A percentile compares a stretch with the other conserved stretches of the same genome.
These are phyloP conservation scores for Coecobrya sp. DNA, from an alignment of 2,888 invertebrate species.

Conservation along the genomic window DNA sequence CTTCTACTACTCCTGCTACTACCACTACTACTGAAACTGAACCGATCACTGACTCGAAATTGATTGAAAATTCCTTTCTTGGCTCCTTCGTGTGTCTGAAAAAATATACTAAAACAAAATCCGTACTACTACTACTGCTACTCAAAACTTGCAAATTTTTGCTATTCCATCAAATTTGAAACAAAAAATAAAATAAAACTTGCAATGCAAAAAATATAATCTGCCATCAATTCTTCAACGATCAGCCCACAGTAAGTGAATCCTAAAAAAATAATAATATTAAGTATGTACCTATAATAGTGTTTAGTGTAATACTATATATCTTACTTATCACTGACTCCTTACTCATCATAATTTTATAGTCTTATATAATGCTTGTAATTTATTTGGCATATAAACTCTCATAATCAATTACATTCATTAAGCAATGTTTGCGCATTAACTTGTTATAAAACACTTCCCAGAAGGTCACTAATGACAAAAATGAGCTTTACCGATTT, in stretches of 20 bases:
- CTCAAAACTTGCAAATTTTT: conserved; percentile 54
- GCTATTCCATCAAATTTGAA: conserved; percentile 20
- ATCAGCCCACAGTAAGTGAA: conserved; percentile 86
- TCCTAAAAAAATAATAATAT: conserved; percentile 62
- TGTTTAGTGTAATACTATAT: conserved; percentile 20
- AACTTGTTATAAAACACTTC: not conserved
- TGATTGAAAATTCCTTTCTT: conserved; percentile 68
- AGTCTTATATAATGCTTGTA: not conserved
- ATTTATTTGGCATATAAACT: not conserved
- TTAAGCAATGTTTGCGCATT: not conserved
- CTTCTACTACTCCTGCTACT: conserved; percentile 72
- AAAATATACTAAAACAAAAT: conserved; percentile 64
- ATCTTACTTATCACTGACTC: not conserved
- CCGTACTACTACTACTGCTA: conserved; percentile 65
- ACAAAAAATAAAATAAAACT: conserved; percentile 65
- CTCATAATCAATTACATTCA: not conserved
- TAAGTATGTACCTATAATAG: conserved; percentile 46
- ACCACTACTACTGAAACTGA: conserved; percentile 74
- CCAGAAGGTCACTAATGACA: too few species aligned
- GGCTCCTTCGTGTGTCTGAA: conserved; percentile 72
- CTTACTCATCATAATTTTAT: not conserved
- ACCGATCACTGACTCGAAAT: conserved; percentile 78
- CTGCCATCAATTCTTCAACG: conserved; percentile 77
- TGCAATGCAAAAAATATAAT: conserved; percentile 72
- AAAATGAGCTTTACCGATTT: too few species aligned